These are phyloP conservation scores for Cranoglanis bouderius DNA, from an alignment of 2,113 vertebrate genomes.

Conservation along the genomic window DNA sequence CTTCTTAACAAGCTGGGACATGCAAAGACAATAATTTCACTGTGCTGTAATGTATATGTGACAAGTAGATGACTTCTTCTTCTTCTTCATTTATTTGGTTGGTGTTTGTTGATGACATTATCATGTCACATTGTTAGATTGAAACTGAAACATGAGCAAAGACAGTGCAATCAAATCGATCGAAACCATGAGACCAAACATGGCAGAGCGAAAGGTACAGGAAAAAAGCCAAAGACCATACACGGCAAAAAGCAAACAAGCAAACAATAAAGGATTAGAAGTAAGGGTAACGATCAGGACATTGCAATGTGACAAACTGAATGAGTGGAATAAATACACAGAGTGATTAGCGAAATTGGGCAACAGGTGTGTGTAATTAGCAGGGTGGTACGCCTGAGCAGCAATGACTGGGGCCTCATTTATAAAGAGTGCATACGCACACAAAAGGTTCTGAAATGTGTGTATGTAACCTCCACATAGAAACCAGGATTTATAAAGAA, in stretches of 20 bases:
- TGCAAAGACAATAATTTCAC: background rate
- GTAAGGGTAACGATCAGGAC: background rate
- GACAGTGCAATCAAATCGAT: background rate
- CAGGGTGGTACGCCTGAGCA: background rate
- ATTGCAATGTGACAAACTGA: background rate
- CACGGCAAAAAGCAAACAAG: background rate
- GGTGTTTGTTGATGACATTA: background rate
- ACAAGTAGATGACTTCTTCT: no score
- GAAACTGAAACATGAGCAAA: background rate
- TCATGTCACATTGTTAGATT: background rate
- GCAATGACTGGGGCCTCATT: background rate
- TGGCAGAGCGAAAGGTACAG: background rate
- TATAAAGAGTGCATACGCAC: background rate
- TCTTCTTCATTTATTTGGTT: background rate
- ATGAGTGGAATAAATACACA: background rate
- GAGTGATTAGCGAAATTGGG: background rate
- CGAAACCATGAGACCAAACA: background rate
- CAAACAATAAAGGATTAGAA: background rate
- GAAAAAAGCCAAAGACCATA: background rate
- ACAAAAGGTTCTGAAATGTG: background rate
- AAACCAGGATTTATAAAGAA: background rate
- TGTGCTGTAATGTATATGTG: background rate
- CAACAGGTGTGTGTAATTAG: background rate
- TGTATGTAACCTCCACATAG: background rate
- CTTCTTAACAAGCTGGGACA: background rate